Evolutionary conservation across 2,113 vertebrate species (phyloP), one percentile per base, ranked within the genome.

Genomic region (Acanthochromis polyacanthus): DNA sequence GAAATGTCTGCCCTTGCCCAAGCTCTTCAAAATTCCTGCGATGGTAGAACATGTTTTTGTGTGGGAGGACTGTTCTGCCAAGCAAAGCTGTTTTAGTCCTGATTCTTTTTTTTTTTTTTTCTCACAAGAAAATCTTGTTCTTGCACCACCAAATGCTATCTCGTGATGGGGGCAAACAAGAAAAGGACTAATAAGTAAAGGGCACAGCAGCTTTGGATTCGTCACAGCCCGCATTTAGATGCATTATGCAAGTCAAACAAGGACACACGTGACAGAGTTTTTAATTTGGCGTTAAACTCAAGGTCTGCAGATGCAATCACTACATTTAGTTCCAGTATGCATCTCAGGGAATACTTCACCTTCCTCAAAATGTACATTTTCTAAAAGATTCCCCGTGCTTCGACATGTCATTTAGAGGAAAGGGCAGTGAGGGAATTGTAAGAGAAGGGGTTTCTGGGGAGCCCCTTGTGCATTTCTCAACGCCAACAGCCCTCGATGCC

Each of bases 31-130:
- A 91, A 92, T 91, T 84, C 86, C 84, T 89, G 87, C 58, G 88
- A 86, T 89, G 91, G 88, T 84, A 74, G 91, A 94, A 94, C 92
- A 94, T 92, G 93, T 95, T 93, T 95, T 85, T 91, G 92, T 91
- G 94, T 95, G 91, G 93, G 93, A 84, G 94, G 91, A 66, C 86
- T 91, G 92, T 92, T 92, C 90, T 92, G 93, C 91, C 90, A 91
- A 93, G 91, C 92, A 92, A 91, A 93, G 90, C 92, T 93, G 93
- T 93, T 94, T 93, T 92, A 82, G 89, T 93, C 89, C 90, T 81
- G 77, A 90, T 88, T 87, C 58, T 88, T 83, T 82, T 62, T 57
- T 62, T 57, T 62, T 72, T 53, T 73, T 68, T 75, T 75, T 53
- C 61, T 75, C 65, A 63, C 78, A 84, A 85, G 81, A 87, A 88